Percentiles rank a stretch among this genome's conserved stretches.
Conservation (phyloP, 37 sponge, comb jelly and placozoan genomes). For the Hexactinellida sp. region DNA sequence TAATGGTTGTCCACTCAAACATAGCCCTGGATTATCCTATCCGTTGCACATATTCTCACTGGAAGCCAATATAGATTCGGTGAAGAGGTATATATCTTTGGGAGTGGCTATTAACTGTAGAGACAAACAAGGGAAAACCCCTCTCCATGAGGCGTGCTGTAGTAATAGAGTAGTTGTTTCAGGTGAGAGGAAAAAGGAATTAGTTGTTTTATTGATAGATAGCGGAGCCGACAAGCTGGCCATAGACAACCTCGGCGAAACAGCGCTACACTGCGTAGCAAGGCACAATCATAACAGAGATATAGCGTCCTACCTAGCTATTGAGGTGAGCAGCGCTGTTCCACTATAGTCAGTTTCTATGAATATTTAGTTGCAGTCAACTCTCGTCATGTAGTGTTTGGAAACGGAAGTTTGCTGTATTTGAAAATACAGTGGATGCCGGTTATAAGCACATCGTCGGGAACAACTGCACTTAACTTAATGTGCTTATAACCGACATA, state of each 20-base stretch:
- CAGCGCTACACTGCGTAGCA: neutral
- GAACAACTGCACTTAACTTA: no score
- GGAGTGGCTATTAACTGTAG: neutral
- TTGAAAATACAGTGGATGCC: no score
- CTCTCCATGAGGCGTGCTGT: constrained; percentile 21
- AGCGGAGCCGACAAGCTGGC: neutral
- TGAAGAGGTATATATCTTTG: neutral
- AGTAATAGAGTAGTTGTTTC: neutral
- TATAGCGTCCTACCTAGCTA: neutral
- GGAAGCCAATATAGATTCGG: neutral
- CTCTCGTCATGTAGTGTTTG: no score
- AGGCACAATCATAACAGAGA: neutral
- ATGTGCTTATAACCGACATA: no score
- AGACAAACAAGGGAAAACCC: constrained; percentile 19
- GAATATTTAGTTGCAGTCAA: no score
- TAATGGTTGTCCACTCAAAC: neutral
- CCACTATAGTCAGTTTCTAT: no score
- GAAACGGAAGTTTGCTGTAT: no score
- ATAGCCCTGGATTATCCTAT: neutral
- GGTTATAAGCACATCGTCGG: no score
- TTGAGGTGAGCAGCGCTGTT: neutral
- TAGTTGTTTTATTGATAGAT: neutral
- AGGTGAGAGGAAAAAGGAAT: neutral
- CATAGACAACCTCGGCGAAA: neutral
- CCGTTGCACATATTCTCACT: neutral